Evolutionary conservation across 2,888 invertebrate species (phyloP).

Genomic region (Synergus itoensis): DNA sequence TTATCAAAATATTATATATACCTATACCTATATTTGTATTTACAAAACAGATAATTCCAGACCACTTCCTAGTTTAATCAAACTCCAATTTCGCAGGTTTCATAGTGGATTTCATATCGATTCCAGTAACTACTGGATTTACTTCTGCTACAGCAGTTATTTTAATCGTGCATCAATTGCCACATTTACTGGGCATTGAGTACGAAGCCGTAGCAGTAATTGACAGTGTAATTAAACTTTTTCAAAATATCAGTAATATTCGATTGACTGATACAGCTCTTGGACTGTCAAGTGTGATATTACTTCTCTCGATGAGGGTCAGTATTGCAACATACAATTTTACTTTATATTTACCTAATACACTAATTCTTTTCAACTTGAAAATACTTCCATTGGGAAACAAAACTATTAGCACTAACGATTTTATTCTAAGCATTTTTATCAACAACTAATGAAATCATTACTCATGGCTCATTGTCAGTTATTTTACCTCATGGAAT

Average conservation of each 20-base stretch:
- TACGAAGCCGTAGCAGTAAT: slow-evolving; percentile 84
- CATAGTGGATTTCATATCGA: slow-evolving; percentile 90
- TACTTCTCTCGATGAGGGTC: slow-evolving; percentile 85
- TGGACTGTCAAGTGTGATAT: slow-evolving; percentile 83
- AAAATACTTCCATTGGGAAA: neutral
- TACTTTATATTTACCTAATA: neutral
- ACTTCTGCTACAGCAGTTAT: slow-evolving; percentile 91
- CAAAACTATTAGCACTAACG: slow-evolving; percentile 1
- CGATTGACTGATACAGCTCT: slow-evolving; percentile 83
- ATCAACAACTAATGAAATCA: neutral
- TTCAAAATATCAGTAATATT: slow-evolving; percentile 78
- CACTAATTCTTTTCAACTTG: neutral
- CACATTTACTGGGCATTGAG: slow-evolving; percentile 85
- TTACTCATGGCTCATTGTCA: no score
- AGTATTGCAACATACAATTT: slow-evolving; percentile 61
- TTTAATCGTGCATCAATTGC: slow-evolving; percentile 87
- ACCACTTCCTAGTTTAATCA: slow-evolving; percentile 15
- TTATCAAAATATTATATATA: neutral
- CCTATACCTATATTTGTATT: slow-evolving; percentile 11
- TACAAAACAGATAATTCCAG: slow-evolving; percentile 9
- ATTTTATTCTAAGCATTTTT: neutral
- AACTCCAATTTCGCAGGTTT: slow-evolving; percentile 82
- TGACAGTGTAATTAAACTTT: slow-evolving; percentile 81
- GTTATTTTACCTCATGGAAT: no score
- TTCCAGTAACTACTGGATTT: slow-evolving; percentile 90